These are phyloP conservation scores for Caenorhabditis doughertyi DNA, from an alignment of 2,888 invertebrate genomes.

Conservation along the genomic window DNA sequence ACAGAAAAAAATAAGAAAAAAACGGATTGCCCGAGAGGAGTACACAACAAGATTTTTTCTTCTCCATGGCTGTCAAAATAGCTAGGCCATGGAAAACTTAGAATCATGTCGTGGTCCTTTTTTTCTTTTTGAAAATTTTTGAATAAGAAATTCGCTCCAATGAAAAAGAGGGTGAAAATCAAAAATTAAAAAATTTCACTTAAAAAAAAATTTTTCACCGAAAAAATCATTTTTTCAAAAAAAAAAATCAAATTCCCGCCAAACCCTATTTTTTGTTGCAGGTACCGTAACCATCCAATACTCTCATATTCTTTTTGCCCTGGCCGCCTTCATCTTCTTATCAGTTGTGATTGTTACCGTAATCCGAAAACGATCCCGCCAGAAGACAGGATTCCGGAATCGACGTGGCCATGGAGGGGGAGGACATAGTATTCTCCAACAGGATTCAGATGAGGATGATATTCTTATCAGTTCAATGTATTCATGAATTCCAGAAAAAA, in stretches of 20 bases:
- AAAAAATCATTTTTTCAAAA: not conserved
- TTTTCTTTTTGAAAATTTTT: too few species aligned
- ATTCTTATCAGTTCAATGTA: slow-evolving; percentile 81
- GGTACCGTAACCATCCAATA: slow-evolving; percentile 63
- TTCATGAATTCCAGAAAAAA: slow-evolving; percentile 67
- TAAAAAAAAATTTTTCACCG: too few species aligned
- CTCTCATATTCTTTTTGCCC: slow-evolving; percentile 52
- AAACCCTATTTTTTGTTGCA: slow-evolving; percentile 31
- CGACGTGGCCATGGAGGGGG: slow-evolving; percentile 53
- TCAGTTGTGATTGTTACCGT: slow-evolving; percentile 57
- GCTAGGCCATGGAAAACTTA: too few species aligned
- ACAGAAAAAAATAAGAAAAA: too few species aligned
- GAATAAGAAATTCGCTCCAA: too few species aligned
- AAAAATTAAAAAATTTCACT: too few species aligned
- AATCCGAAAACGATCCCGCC: slow-evolving; percentile 53
- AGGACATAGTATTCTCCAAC: slow-evolving; percentile 60
- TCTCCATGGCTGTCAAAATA: too few species aligned
- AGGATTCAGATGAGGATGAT: slow-evolving; percentile 80
- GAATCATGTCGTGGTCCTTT: too few species aligned
- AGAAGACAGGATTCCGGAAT: slow-evolving; percentile 65
- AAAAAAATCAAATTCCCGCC: too few species aligned
- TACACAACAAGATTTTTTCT: too few species aligned
- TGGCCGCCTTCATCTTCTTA: slow-evolving; percentile 49
- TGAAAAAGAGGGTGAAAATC: too few species aligned
- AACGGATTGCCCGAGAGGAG: too few species aligned